Conservation (phyloP, 2,888 invertebrate species). For the Drosophila tanythrix region DNA sequence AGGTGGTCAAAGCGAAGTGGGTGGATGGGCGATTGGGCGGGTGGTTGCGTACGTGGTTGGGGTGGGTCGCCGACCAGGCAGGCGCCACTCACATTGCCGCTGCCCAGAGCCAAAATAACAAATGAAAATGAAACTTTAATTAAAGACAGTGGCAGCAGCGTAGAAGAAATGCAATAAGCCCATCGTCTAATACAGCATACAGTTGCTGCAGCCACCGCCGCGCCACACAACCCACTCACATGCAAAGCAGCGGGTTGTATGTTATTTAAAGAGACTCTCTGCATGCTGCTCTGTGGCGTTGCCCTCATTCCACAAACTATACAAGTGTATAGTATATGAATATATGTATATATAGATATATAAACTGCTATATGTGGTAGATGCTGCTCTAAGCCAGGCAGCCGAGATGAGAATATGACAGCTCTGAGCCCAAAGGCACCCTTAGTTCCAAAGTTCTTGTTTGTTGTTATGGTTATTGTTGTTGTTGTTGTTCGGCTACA, state of each 20-base stretch:
- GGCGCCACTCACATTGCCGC: constrained; percentile 58
- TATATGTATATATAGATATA: constrained; percentile 3
- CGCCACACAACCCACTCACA: constrained; percentile 18
- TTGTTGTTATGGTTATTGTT: constrained; percentile 24
- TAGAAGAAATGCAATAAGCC: constrained; percentile 36
- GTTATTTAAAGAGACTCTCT: constrained; percentile 63
- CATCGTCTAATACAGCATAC: constrained; percentile 55
- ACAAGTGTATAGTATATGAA: constrained; percentile 1
- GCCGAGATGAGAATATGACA: constrained; percentile 47
- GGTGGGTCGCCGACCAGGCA: constrained; percentile 33
- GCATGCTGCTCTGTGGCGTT: constrained; percentile 34
- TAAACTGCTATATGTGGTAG: not conserved
- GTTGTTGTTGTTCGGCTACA: constrained; percentile 11
- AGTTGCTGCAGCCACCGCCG: constrained; percentile 27
- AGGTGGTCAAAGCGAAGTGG: constrained; percentile 56
- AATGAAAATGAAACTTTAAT: constrained; percentile 78
- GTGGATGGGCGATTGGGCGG: constrained; percentile 1
- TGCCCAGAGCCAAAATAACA: constrained; percentile 56
- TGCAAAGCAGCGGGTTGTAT: constrained; percentile 63
- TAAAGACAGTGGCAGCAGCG: constrained; percentile 49
- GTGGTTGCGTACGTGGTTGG: not conserved
- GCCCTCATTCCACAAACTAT: constrained; percentile 47
- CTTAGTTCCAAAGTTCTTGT: constrained; percentile 34
- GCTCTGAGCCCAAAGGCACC: constrained; percentile 30
- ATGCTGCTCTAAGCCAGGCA: constrained; percentile 44